Evolutionary conservation across 1,140 invertebrate genomes (phyloP), one percentile per base, ranked within the genome.

Genomic region (Maniola jurtina): DNA sequence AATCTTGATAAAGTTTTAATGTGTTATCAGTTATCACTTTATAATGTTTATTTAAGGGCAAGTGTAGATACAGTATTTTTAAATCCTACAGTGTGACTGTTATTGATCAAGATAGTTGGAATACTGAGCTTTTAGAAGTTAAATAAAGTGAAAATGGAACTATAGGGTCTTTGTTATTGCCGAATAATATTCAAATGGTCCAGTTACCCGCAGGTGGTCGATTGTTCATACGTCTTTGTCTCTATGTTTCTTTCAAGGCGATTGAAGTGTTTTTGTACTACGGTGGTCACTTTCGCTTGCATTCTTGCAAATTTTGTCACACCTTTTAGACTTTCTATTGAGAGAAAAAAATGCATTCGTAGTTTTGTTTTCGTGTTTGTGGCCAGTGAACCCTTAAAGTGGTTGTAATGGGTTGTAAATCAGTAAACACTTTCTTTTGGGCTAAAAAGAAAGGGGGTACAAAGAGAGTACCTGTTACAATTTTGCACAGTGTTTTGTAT

Each of bases 391-490:
- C 63, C 67, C 68, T 80, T 72, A 77, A 76, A 76, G 75, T 68
- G 80, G 77, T 82, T 75, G 78, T 89, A 88, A 87, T 88, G 84
- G 80, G 79, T 81, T 75, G 78, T 89, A 88, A 87, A 89, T 85
- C 76, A 77, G 79, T 75, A 76, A 80, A 82, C 71, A 83, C 77
- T 82, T 81, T 86, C 83, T 85, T 77, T 80, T 66, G 54, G 69
- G 50, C 66, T 63, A 45, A 69, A n/a, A 56, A 76, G 74, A 66
- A 71, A 47, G 61, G 54, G 8, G 11, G 13, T 13, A 40, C 40
- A 57, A 61, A 65, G 77, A 81, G 80, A 74, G 77, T 84, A 86
- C 83, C 82, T 87, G 84, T 81, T 81, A 70, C 77, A 58, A 85
- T 87, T 86, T 80, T 73, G 76, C 75, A 80, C 56, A 55, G 52